These are phyloP conservation scores for Apamea epomidion DNA, from an alignment of 2,888 invertebrate genomes.

Conservation along the genomic window DNA sequence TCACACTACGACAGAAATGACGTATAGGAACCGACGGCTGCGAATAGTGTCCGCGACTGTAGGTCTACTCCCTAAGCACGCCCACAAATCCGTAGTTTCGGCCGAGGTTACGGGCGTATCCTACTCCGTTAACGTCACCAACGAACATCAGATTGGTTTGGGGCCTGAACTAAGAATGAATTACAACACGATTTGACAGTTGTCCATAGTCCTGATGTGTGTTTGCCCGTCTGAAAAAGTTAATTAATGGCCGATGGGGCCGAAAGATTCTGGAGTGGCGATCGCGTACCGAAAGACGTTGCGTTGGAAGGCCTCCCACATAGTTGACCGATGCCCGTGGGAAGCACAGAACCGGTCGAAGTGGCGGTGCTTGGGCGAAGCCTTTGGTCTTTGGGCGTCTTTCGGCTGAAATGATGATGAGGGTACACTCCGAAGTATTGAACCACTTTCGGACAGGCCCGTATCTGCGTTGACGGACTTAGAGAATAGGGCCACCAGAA, in stretches of 20 bases:
- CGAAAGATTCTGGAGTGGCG: no score
- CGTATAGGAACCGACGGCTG: background rate
- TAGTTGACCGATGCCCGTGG: background rate
- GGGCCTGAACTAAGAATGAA: background rate
- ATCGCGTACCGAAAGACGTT: no score
- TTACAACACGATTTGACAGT: background rate
- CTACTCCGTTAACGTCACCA: background rate
- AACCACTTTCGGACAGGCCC: background rate
- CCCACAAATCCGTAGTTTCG: background rate
- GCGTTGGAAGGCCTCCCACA: background rate
- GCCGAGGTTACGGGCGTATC: background rate
- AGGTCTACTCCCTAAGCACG: background rate
- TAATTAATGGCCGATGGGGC: background rate
- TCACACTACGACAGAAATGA: background rate
- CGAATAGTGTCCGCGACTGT: background rate
- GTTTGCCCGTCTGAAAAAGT: background rate
- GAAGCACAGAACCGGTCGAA: background rate
- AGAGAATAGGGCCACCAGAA: background rate
- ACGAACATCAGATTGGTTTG: background rate
- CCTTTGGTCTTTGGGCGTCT: background rate
- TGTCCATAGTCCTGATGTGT: background rate
- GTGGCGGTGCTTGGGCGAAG: background rate
- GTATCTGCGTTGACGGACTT: background rate
- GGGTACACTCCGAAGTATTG: background rate
- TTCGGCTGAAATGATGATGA: background rate